phyloP scores from a whole-genome alignment of 2,888 invertebrate species.

The Steromphala cineraria region DNA sequence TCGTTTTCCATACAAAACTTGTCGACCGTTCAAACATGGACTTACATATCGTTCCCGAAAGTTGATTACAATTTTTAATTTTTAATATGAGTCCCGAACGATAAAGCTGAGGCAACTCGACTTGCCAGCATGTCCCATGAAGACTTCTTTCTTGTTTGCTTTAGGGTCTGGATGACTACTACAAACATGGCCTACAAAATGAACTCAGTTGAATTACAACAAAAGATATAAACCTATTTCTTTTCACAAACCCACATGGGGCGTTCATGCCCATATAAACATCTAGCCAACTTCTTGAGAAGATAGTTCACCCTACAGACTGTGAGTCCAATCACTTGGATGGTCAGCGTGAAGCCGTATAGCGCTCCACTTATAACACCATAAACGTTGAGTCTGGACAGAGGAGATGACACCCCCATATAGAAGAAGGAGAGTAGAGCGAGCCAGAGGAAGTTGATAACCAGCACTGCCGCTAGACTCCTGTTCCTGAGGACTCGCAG shows the following conservation, averaged over 20 bases:
- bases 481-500: slow-evolving; percentile 46
- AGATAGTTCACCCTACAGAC: slow-evolving; percentile 45
- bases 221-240: background rate
- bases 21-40: too few relatives aligned
- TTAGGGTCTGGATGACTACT: too few relatives aligned
- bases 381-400: slow-evolving; percentile 54
- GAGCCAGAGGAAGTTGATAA: slow-evolving; percentile 53
- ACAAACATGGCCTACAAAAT: too few relatives aligned
- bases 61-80: too few relatives aligned
- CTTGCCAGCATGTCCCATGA: too few relatives aligned
- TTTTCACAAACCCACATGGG: slow-evolving; percentile 49
- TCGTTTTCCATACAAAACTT: too few relatives aligned
- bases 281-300: slow-evolving; percentile 38
- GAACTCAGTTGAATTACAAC: too few relatives aligned
- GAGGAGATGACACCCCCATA: slow-evolving; percentile 42
- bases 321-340: slow-evolving; percentile 56
- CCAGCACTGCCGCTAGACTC: slow-evolving; percentile 42
- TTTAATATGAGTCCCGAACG: too few relatives aligned
- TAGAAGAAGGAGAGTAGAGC: slow-evolving; percentile 51
- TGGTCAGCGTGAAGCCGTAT: slow-evolving; percentile 54
- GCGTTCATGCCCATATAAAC: slow-evolving; percentile 40
- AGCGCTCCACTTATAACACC: slow-evolving; percentile 56
- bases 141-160: too few relatives aligned
- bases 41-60: too few relatives aligned
- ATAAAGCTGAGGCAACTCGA: too few relatives aligned